Conservation (phyloP, 2,113 vertebrate genomes). For the Oreocharis arfaki region DNA sequence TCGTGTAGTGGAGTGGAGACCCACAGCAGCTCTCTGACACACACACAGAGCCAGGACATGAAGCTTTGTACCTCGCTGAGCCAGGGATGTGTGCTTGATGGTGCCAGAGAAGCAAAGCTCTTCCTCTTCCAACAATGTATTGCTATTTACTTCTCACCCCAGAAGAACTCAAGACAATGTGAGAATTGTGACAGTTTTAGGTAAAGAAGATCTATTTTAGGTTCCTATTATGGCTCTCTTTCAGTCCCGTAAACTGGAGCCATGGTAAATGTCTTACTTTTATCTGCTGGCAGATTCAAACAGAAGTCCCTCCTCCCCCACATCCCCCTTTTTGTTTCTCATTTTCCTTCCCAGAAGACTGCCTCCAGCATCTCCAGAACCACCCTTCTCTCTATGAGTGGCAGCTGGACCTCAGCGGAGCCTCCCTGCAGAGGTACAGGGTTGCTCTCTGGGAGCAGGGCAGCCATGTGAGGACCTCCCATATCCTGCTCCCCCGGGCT, state of each 20-base stretch:
- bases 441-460: neutral
- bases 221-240: neutral
- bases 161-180: slow-evolving; percentile 10
- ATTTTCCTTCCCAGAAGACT: neutral
- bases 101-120: neutral
- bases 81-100: neutral
- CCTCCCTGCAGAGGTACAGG: neutral
- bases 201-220: slow-evolving; percentile 23
- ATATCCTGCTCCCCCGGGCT: neutral
- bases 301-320: neutral
- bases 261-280: neutral
- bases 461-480: neutral
- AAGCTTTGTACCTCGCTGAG: neutral
- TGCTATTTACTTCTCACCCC: slow-evolving; percentile 35
- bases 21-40: neutral
- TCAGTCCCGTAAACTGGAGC: neutral
- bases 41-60: neutral
- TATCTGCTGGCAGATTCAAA: neutral
- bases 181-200: slow-evolving; percentile 34
- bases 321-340: rapidly evolving
- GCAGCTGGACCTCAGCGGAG: neutral
- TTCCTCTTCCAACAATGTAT: neutral
- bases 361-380: neutral
- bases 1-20: neutral
- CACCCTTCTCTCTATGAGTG: neutral